Percentiles rank a stretch among this genome's conserved stretches.
Conservation (phyloP, 2,113 vertebrate species). For the Melanostigma gelatinosum region DNA sequence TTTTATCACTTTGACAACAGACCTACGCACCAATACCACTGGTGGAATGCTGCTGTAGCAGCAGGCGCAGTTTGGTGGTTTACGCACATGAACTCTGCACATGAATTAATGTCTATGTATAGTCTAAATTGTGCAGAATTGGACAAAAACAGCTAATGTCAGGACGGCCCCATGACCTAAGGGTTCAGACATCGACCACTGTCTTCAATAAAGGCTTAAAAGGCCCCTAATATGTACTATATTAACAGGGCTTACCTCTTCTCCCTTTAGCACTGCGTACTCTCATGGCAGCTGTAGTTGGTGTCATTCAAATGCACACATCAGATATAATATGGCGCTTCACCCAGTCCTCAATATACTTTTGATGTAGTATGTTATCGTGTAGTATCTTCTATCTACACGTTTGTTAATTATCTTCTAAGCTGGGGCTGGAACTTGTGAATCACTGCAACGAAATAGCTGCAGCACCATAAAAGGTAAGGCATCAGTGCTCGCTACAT, state of each 20-base stretch:
- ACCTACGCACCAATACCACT: constrained; percentile 8
- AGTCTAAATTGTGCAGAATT: background rate
- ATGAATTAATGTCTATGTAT: background rate
- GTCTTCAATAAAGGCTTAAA: background rate
- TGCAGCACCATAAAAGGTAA: constrained; percentile 37
- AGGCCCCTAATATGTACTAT: background rate
- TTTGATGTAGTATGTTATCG: background rate
- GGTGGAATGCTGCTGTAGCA: background rate
- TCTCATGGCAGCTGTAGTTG: background rate
- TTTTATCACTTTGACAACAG: constrained; percentile 37
- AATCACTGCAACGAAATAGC: background rate
- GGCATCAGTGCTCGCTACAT: constrained; percentile 11
- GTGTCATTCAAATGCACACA: background rate
- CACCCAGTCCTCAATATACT: background rate
- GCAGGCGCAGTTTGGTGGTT: background rate
- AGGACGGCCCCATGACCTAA: background rate
- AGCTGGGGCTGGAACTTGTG: background rate
- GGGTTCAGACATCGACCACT: background rate
- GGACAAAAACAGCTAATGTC: background rate
- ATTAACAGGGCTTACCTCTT: background rate
- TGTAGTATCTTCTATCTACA: background rate
- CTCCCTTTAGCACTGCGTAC: background rate
- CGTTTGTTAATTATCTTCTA: background rate
- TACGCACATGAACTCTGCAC: background rate
- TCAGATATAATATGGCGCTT: background rate